Evolutionary conservation across 2,888 invertebrate genomes (phyloP), one percentile per base, ranked within the genome.

Genomic region (Nomada fabriciana): DNA sequence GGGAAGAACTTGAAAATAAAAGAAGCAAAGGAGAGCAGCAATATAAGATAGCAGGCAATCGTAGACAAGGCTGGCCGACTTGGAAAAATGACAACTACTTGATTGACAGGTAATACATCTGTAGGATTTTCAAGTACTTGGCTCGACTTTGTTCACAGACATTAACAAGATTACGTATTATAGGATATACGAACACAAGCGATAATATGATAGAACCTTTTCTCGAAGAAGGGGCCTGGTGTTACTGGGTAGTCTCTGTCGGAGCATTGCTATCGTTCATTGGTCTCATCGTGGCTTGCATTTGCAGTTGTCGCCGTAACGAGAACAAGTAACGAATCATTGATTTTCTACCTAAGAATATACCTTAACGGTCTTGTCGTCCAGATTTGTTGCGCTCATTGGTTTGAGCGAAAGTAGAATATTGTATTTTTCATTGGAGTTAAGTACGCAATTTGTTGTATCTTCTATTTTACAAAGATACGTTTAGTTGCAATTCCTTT

Each of bases 281-380:
- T 75, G 94, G 95, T 78, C 94, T 95, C 90, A 94, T 97, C 86
- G 95, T 96, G 82, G 95, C 95, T 88, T 97, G 97, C 94, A 95
- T 97, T 86, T 97, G 97, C 93, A 96, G 96, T 92, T 97, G 97
- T 94, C 96, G 96, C 90, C 96, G 96, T 90, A 96, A 96, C 89
- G 95, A 96, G 91, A 96, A 96, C 92, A 97, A 97, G 97, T 97
- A 95, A 96, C 95, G 94, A 61, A 43, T 36, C 0, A n/a, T 23
- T 18, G 0, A 18, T 55, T 20, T 70, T 73, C 47, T 69, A 3
- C 11, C 59, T 53, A 18, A 9, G 0, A 47, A 18, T 47, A 7
- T 53, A 53, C 11, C 7, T 59, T 47, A 42, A 57, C 43, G 0
- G 15, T 36, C 3, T 13, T 57, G 52, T 60, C 23, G 18, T 57